Evolutionary conservation across 2,888 invertebrate species (phyloP).

Genomic region (Blastobasis adustella): DNA sequence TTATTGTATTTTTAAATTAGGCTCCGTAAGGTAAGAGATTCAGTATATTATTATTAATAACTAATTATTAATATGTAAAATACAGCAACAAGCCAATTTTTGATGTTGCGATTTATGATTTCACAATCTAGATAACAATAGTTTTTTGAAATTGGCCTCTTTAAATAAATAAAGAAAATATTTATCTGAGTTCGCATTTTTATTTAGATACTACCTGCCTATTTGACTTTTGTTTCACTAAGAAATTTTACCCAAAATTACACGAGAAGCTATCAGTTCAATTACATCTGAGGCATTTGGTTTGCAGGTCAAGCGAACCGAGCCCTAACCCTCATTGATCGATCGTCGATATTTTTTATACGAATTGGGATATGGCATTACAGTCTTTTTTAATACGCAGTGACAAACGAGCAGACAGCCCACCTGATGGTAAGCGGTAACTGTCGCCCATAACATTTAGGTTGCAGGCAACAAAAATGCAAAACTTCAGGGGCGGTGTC

Average conservation of each 20-base stretch:
- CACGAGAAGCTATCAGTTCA: too few relatives aligned
- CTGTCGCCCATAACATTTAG: too few relatives aligned
- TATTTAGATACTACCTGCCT: constrained; percentile 13
- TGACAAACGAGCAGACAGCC: too few relatives aligned
- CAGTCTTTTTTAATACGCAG: too few relatives aligned
- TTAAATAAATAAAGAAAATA: constrained; percentile 66
- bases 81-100: constrained; percentile 44
- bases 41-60: constrained; percentile 26
- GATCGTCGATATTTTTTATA: too few relatives aligned
- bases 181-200: constrained; percentile 40
- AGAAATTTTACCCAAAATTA: not conserved
- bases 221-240: not conserved
- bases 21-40: constrained; percentile 46
- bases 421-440: too few relatives aligned
- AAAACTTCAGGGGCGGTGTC: too few relatives aligned
- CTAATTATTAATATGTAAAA: not conserved
- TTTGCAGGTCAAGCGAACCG: too few relatives aligned
- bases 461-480: too few relatives aligned
- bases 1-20: constrained; percentile 45
- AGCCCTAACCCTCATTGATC: too few relatives aligned
- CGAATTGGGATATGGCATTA: too few relatives aligned
- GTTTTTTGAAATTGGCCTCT: constrained; percentile 61
- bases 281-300: too few relatives aligned
- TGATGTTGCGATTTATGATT: constrained; percentile 43
- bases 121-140: constrained; percentile 35